These are phyloP conservation scores for Hypsopygia costalis DNA, from an alignment of 2,888 invertebrate genomes.

Conservation along the genomic window DNA sequence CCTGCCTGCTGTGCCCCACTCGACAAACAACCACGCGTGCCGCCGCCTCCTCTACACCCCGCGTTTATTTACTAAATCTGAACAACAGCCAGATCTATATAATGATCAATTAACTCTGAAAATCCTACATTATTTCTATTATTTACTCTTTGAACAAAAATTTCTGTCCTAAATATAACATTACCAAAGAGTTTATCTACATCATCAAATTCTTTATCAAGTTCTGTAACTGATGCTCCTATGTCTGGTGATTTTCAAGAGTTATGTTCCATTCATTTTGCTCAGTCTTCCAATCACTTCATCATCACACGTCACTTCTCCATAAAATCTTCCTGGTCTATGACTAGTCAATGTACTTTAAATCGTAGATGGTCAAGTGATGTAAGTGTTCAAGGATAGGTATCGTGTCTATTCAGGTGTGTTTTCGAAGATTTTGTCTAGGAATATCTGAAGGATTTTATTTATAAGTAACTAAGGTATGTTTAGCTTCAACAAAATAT, in stretches of 20 bases:
- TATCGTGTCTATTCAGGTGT: slow-evolving; percentile 35
- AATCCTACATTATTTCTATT: background rate
- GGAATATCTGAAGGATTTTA: slow-evolving; percentile 42
- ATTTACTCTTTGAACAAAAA: background rate
- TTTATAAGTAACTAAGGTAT: slow-evolving; percentile 35
- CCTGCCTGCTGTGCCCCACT: slow-evolving; percentile 64
- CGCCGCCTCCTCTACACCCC: slow-evolving; percentile 65
- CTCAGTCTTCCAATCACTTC: slow-evolving; percentile 64
- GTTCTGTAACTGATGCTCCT: background rate
- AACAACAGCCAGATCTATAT: slow-evolving; percentile 13
- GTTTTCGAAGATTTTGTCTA: slow-evolving; percentile 45
- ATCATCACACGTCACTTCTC: slow-evolving; percentile 38
- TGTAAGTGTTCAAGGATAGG: slow-evolving; percentile 53
- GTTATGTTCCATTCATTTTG: slow-evolving; percentile 29
- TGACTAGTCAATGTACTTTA: slow-evolving; percentile 30
- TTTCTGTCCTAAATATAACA: background rate
- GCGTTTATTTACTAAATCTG: slow-evolving; percentile 63
- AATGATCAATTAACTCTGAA: slow-evolving; percentile 15
- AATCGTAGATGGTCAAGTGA: slow-evolving; percentile 20
- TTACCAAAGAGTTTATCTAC: background rate
- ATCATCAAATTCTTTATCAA: slow-evolving; percentile 2
- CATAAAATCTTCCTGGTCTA: slow-evolving; percentile 5
- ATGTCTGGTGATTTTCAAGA: slow-evolving; percentile 19
- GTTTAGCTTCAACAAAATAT: slow-evolving; percentile 46
- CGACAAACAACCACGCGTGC: slow-evolving; percentile 64